phyloP scores from a whole-genome alignment of 2,888 invertebrate genomes.

The Pasiphila rectangulata region DNA sequence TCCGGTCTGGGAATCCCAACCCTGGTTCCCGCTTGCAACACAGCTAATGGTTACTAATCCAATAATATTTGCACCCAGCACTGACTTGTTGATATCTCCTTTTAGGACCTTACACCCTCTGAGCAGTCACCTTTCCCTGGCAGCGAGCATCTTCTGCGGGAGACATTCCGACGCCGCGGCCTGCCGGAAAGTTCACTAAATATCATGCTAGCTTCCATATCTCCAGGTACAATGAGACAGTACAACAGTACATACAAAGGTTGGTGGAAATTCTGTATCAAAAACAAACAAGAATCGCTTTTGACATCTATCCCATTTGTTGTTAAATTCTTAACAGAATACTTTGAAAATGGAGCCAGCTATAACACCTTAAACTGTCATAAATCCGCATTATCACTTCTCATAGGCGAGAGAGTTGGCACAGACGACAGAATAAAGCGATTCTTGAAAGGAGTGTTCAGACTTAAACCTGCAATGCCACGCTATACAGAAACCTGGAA shows the following conservation, averaged over 20 bases:
- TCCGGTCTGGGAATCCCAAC: constrained; percentile 23
- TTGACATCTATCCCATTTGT: constrained; percentile 4
- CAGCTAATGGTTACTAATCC: constrained; percentile 9
- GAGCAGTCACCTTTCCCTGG: no score
- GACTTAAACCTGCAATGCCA: constrained; percentile 2
- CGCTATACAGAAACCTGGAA: constrained; percentile 18
- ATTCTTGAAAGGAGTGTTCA: constrained; percentile 18
- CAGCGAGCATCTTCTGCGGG: no score
- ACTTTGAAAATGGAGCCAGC: constrained; percentile 6
- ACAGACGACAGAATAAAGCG: no score
- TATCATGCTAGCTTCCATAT: no score
- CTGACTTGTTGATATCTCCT: constrained; percentile 17
- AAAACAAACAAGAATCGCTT: constrained; percentile 4
- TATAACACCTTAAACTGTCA: constrained; percentile 12
- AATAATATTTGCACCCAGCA: constrained; percentile 14
- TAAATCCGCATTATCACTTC: constrained; percentile 13
- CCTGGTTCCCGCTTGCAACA: constrained; percentile 21
- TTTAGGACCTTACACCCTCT: no score
- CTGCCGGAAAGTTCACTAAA: no score
- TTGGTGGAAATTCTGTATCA: constrained; percentile 13
- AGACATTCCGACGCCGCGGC: no score
- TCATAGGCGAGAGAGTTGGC: constrained; percentile 2
- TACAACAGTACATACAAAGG: constrained; percentile 14
- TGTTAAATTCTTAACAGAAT: constrained; percentile 14
- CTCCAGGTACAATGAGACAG: constrained; percentile 24